These are phyloP conservation scores for Trichomycterus rosablanca DNA, from an alignment of 2,113 vertebrate genomes.

Conservation along the genomic window DNA sequence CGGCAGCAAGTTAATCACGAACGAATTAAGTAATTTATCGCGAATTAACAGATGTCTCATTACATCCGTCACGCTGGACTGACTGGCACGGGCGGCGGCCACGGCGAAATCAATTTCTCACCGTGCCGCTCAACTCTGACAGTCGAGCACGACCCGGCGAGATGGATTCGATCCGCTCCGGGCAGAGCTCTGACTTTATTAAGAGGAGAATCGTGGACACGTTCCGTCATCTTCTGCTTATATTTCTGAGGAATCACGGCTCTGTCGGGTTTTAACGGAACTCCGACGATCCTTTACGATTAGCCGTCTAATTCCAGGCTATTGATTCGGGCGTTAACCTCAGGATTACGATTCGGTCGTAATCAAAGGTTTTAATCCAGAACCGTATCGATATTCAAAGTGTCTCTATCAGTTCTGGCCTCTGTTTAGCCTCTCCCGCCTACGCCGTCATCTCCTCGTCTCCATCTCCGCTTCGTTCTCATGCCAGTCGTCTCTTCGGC, in stretches of 20 bases:
- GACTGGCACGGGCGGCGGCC: not conserved
- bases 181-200: slow-evolving; percentile 3
- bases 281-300: not conserved
- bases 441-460: not conserved
- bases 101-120: slow-evolving; percentile 33
- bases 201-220: not conserved
- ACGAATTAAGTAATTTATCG: slow-evolving; percentile 35
- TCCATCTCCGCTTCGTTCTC: too few species aligned
- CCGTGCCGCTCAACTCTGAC: slow-evolving; percentile 36
- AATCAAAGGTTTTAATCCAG: not conserved
- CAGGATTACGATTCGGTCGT: too few species aligned
- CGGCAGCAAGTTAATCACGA: slow-evolving; percentile 12
- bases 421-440: not conserved
- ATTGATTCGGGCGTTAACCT: not conserved
- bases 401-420: not conserved
- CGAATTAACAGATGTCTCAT: slow-evolving; percentile 36
- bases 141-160: not conserved
- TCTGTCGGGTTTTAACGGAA: too few species aligned
- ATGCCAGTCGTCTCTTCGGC: not conserved
- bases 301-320: not conserved
- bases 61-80: slow-evolving; percentile 28
- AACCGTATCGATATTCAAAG: not conserved
- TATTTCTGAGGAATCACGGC: too few species aligned
- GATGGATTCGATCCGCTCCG: not conserved
- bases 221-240: not conserved